Evolutionary conservation across 2,888 invertebrate genomes (phyloP).

Genomic region (Spodoptera picta): DNA sequence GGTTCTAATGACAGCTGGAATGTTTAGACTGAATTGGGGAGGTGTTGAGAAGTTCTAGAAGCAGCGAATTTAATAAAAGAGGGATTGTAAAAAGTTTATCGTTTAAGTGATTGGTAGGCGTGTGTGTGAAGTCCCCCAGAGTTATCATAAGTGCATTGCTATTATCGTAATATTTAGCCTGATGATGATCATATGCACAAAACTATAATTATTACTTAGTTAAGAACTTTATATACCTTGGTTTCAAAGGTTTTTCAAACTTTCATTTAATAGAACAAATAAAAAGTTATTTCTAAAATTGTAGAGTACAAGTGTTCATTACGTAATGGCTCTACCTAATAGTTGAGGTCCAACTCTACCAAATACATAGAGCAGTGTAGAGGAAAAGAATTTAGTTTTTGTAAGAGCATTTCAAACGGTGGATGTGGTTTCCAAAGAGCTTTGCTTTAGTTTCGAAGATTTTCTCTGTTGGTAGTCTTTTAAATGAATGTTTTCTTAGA

Average conservation of each 20-base stretch:
- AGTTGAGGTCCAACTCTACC: slow-evolving; percentile 23
- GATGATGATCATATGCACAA: no score
- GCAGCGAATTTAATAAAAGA: no score
- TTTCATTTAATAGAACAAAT: background rate
- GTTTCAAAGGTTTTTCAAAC: background rate
- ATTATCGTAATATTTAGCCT: no score
- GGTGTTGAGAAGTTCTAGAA: no score
- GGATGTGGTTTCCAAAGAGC: slow-evolving; percentile 13
- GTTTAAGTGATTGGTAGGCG: no score
- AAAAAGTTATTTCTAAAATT: slow-evolving; percentile 21
- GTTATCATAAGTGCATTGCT: no score
- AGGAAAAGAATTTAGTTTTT: slow-evolving; percentile 19
- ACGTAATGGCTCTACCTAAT: slow-evolving; percentile 40
- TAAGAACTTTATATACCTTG: no score
- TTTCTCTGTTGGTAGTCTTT: background rate
- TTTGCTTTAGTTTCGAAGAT: background rate
- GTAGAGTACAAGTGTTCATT: slow-evolving; percentile 39
- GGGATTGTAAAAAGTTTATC: no score
- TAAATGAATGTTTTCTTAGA: background rate
- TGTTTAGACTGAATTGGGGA: no score
- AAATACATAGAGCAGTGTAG: slow-evolving; percentile 12
- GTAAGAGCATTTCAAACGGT: slow-evolving; percentile 25
- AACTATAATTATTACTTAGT: no score
- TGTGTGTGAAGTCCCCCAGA: no score
- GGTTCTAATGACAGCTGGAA: no score